A percentile compares a stretch with the other conserved stretches of the same genome.
Conservation (phyloP, 1,140 invertebrate species). For the Antheraea mylitta region DNA sequence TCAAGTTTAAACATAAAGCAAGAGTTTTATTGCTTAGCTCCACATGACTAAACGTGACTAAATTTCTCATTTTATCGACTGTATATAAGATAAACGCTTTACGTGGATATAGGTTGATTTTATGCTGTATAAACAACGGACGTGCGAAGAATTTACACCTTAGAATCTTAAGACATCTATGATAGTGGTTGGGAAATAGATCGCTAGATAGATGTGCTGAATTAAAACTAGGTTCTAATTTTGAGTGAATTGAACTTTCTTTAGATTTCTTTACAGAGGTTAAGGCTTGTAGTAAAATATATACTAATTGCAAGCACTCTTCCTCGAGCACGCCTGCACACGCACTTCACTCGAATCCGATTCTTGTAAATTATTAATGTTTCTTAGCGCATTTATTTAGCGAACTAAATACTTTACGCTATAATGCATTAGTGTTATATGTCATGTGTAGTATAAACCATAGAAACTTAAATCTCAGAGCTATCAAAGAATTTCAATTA, state of each 20-base stretch:
- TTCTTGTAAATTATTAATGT: too few species aligned
- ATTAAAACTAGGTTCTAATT: constrained; percentile 20
- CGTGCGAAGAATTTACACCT: not conserved
- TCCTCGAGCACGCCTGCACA: too few species aligned
- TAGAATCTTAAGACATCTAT: not conserved
- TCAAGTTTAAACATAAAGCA: constrained; percentile 24
- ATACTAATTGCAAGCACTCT: too few species aligned
- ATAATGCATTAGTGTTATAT: too few species aligned
- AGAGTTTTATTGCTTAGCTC: constrained; percentile 16
- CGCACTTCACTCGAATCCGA: too few species aligned
- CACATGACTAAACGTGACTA: constrained; percentile 17
- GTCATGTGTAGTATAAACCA: too few species aligned
- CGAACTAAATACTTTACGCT: too few species aligned
- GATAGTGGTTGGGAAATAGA: constrained; percentile 13
- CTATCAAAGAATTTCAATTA: too few species aligned
- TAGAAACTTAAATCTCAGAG: too few species aligned
- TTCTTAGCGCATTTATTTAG: too few species aligned
- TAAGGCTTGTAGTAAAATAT: too few species aligned
- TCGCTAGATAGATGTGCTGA: constrained; percentile 2
- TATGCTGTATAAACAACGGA: not conserved
- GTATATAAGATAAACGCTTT: not conserved
- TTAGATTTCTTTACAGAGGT: too few species aligned
- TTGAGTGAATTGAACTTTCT: not conserved
- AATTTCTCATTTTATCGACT: constrained; percentile 17
- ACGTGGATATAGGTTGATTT: constrained; percentile 4